Conservation (phyloP, 2,797 vertebrate species). For the Chrysocyon brachyurus region DNA sequence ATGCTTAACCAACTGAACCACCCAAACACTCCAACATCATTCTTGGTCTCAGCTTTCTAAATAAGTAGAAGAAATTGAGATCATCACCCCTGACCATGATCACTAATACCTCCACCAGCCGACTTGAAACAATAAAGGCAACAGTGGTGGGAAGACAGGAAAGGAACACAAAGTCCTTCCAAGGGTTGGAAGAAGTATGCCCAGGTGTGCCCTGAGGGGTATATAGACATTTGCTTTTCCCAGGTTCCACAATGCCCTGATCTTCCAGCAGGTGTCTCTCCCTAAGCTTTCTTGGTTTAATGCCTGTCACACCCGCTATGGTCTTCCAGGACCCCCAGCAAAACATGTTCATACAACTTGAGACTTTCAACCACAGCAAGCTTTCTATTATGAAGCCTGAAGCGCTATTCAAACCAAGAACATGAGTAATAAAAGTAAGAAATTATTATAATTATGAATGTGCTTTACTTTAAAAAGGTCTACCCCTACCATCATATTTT, state of each 20-base stretch:
- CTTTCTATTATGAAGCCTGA: not conserved
- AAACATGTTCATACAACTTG: not conserved
- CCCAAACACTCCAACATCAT: not conserved
- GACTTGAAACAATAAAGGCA: not conserved
- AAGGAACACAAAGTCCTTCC: too few relatives aligned
- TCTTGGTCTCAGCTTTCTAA: not conserved
- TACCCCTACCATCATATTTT: not conserved
- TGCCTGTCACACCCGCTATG: accelerated
- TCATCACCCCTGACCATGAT: accelerated
- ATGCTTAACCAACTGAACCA: not conserved
- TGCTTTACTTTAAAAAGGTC: not conserved
- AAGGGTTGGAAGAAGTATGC: not conserved
- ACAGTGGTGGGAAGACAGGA: too few relatives aligned
- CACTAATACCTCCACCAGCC: accelerated
- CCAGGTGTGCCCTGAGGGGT: not conserved
- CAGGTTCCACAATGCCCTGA: not conserved
- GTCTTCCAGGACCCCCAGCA: not conserved
- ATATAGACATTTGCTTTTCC: accelerated
- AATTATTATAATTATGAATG: not conserved
- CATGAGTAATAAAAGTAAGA: not conserved
- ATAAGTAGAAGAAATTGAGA: not conserved
- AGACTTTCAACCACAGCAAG: not conserved
- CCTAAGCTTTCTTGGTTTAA: not conserved
- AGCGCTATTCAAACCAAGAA: not conserved
- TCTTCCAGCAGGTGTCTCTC: accelerated